A percentile compares a stretch with the other conserved stretches of the same genome.
Conservation (phyloP, 2,888 invertebrate genomes). For the Agrotis ipsilon region DNA sequence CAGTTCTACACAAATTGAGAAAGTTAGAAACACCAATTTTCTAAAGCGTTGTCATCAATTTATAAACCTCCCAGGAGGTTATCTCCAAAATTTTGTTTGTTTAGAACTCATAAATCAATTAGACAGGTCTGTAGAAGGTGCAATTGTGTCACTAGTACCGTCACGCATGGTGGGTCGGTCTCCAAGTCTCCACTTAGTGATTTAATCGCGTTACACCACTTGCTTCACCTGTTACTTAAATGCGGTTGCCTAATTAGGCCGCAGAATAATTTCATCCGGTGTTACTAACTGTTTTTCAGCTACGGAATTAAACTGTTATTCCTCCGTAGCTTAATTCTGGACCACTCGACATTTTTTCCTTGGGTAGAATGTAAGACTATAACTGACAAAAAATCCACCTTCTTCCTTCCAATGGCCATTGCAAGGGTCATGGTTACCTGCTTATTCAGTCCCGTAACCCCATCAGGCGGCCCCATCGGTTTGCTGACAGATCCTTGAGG, state of each 20-base stretch:
- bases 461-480: no score
- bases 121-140: neutral
- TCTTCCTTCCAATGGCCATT: no score
- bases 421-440: no score
- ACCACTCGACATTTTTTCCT: no score
- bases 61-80: neutral
- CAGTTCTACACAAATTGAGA: neutral
- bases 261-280: neutral
- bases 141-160: slow-evolving; percentile 27
- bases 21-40: neutral
- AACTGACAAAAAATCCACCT: no score
- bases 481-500: no score
- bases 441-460: no score
- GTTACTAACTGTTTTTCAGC: slow-evolving; percentile 8
- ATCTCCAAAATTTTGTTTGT: neutral
- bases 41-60: neutral
- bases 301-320: no score
- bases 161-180: slow-evolving; percentile 17
- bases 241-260: slow-evolving; percentile 12
- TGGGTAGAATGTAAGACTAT: neutral
- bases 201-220: slow-evolving; percentile 21
- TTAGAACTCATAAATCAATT: neutral
- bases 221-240: slow-evolving; percentile 30
- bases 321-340: no score
- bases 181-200: slow-evolving; percentile 29